Evolutionary conservation across 2,888 invertebrate species (phyloP), one percentile per base, ranked within the genome.

Genomic region (Candidula unifasciata): DNA sequence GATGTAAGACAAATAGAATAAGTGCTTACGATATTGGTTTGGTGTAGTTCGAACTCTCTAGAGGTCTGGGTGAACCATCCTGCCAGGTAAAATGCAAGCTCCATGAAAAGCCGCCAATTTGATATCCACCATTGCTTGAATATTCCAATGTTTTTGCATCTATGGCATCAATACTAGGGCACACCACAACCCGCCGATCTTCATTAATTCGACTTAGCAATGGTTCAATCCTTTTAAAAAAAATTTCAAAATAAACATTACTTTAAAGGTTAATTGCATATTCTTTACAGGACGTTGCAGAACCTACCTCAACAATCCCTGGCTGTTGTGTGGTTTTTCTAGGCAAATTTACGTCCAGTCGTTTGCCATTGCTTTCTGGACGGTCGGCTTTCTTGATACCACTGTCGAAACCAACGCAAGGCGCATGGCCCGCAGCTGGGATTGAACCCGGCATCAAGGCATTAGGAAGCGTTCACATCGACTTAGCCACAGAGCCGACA

Each of bases 121-220:
- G 87, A 80, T 88, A 87, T 24, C 91, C 90, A 10, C 89, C 88
- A 64, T 88, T 87, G 18, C 84, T 83, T 37, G 85, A 85, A 84
- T 91, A 92, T 60, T 85, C 82, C 80, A 97, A 95, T 80, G 95
- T 96, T 88, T 95, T 95, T 85, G 96, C 96, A 93, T 97, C 96
- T 89, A 99, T 97, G 82, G 97, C 96, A 94, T 99, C 99, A 88
- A 99, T 99, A 89, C 98, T 97, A 73, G 99, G 99, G 90, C 97
- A 97, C 79, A 97, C 95, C 18, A 98, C 97, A 21, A 96, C 96
- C 54, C 95, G 96, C 0, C 96, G 94, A 37, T 96, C 95, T 88
- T 97, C 96, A 94, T 96, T 96, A 91, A 98, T 96, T 82, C 97
- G 95, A 87, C 96, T 95, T 87, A 98, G 94, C 80, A 98, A 94